phyloP scores from a whole-genome alignment of 2,888 invertebrate species.

The Eupeodes luniger region DNA sequence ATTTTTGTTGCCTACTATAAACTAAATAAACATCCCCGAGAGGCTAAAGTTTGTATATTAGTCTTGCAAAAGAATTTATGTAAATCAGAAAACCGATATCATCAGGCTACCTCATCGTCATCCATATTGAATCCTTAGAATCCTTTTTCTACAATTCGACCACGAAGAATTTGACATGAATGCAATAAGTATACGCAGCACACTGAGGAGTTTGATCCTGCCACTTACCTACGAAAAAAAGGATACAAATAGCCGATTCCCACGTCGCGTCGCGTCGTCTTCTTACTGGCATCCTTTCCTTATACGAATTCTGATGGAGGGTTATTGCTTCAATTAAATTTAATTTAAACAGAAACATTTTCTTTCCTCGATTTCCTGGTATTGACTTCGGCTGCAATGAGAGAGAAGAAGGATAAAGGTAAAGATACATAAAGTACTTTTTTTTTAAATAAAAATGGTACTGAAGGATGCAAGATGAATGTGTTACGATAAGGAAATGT shows the following conservation, averaged over 20 bases:
- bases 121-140: slow-evolving; percentile 59
- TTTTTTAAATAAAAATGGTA: slow-evolving; percentile 18
- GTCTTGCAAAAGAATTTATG: slow-evolving; percentile 55
- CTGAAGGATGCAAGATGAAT: slow-evolving; percentile 58
- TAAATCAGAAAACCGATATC: slow-evolving; percentile 66
- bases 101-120: slow-evolving; percentile 56
- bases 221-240: slow-evolving; percentile 29
- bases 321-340: slow-evolving; percentile 71
- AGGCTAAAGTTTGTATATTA: slow-evolving; percentile 49
- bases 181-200: neutral
- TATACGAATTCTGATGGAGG: slow-evolving; percentile 44
- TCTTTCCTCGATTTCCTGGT: slow-evolving; percentile 46
- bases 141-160: slow-evolving; percentile 67
- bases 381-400: neutral
- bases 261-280: slow-evolving; percentile 32
- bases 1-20: slow-evolving; percentile 29
- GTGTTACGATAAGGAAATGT: slow-evolving; percentile 31
- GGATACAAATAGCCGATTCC: slow-evolving; percentile 57
- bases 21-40: slow-evolving; percentile 68
- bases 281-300: neutral
- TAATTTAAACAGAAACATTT: slow-evolving; percentile 54
- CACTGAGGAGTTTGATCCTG: neutral
- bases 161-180: slow-evolving; percentile 61
- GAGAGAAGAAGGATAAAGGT: neutral
- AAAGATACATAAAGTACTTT: too few relatives aligned